phyloP scores from a whole-genome alignment of 2,888 invertebrate species.

The Campoplex capitator region DNA sequence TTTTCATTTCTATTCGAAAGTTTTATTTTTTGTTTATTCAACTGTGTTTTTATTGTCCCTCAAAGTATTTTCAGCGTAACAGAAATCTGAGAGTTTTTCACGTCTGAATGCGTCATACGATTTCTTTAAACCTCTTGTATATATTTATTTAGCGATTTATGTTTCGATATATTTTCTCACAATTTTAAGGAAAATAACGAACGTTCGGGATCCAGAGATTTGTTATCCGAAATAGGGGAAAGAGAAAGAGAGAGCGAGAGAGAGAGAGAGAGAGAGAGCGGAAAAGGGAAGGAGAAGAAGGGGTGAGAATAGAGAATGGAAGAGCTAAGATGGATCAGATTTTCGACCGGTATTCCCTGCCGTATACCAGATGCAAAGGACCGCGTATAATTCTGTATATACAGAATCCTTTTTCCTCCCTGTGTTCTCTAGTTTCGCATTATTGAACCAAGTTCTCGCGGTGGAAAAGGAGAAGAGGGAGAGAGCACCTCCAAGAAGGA shows the following conservation, averaged over 20 bases:
- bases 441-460: constrained; percentile 45
- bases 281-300: neutral
- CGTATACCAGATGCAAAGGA: constrained; percentile 6
- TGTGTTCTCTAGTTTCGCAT: constrained; percentile 38
- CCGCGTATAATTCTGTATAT: constrained; percentile 35
- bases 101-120: neutral
- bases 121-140: neutral
- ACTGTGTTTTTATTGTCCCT: neutral
- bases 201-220: constrained; percentile 2
- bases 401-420: neutral
- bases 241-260: neutral
- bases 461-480: neutral
- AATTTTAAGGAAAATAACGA: constrained; percentile 5
- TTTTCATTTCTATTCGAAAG: neutral
- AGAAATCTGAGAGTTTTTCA: neutral
- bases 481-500: neutral
- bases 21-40: neutral
- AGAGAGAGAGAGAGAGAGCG: neutral
- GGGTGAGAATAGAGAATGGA: neutral
- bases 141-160: constrained; percentile 19
- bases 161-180: constrained; percentile 3
- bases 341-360: constrained; percentile 19
- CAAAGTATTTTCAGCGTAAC: neutral
- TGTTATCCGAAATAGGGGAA: neutral
- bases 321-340: constrained; percentile 25